A percentile compares a stretch with the other conserved stretches of the same genome.
Conservation (phyloP, 2,113 vertebrate genomes). For the Thunnus maccoyii region DNA sequence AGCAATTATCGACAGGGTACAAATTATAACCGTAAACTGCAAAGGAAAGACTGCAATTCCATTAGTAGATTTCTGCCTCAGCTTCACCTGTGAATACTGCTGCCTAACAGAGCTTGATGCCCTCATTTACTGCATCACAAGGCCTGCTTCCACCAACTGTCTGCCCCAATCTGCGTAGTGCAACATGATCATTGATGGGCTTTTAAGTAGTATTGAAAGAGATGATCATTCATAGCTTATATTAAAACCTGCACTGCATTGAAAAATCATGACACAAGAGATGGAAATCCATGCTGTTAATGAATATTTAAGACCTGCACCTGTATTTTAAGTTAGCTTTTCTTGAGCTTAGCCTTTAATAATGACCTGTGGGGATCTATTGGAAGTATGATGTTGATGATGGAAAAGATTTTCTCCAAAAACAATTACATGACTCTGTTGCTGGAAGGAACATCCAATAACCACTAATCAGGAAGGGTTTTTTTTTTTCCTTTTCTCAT, state of each 20-base stretch:
- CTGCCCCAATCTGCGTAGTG: conserved; percentile 9
- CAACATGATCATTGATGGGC: conserved; percentile 15
- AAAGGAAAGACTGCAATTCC: conserved; percentile 48
- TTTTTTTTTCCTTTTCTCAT: no score
- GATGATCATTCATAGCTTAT: not conserved
- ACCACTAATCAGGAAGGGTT: not conserved
- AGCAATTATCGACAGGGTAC: conserved; percentile 52
- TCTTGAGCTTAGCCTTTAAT: not conserved
- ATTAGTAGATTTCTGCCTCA: conserved; percentile 46
- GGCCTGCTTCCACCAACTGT: conserved; percentile 40
- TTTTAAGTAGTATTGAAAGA: not conserved
- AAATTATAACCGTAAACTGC: conserved; percentile 47
- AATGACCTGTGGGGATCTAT: not conserved
- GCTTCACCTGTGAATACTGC: conserved; percentile 45
- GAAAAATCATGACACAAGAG: not conserved
- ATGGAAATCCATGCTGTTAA: not conserved
- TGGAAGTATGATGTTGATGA: not conserved
- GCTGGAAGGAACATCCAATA: not conserved
- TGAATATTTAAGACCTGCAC: no score
- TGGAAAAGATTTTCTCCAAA: not conserved
- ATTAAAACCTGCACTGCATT: not conserved
- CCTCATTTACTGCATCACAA: conserved; percentile 52
- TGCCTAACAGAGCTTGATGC: conserved; percentile 37
- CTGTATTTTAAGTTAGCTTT: not conserved
- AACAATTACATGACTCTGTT: not conserved